Evolutionary conservation across 1,140 invertebrate genomes (phyloP).

Genomic region (Linepithema humile): DNA sequence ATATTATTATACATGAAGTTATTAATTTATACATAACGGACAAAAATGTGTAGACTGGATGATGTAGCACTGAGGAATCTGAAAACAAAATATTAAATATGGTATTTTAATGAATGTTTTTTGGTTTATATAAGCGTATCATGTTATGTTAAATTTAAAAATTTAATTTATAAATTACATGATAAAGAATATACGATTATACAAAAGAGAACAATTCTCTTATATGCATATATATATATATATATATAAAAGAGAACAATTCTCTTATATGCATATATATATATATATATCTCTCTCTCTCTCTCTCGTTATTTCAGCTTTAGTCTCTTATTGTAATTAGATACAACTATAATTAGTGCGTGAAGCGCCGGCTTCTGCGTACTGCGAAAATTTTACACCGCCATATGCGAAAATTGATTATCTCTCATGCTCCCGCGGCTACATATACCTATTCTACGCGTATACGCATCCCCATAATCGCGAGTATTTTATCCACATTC

Average conservation of each 20-base stretch:
- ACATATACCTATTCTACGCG: no score
- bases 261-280: no score
- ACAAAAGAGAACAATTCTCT: no score
- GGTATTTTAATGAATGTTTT: background rate
- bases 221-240: background rate
- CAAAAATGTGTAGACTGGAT: no score
- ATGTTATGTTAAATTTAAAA: background rate
- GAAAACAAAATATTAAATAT: background rate
- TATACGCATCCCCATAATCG: background rate
- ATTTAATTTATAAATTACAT: no score
- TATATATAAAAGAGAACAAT: no score
- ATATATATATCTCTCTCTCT: no score
- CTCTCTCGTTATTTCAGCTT: background rate
- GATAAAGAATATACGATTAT: background rate
- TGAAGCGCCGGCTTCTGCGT: background rate
- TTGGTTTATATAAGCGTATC: background rate
- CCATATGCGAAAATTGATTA: slow-evolving; percentile 36
- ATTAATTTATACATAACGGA: background rate
- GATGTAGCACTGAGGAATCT: no score
- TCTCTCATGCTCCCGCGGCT: slow-evolving; percentile 16
- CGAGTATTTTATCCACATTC: background rate
- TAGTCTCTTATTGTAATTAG: slow-evolving; percentile 29
- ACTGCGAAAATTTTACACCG: slow-evolving; percentile 8
- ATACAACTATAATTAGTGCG: background rate
- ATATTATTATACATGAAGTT: no score